Base-by-base conservation (phyloP, 2,113 vertebrate species). In the Siniperca knerii region DNA sequence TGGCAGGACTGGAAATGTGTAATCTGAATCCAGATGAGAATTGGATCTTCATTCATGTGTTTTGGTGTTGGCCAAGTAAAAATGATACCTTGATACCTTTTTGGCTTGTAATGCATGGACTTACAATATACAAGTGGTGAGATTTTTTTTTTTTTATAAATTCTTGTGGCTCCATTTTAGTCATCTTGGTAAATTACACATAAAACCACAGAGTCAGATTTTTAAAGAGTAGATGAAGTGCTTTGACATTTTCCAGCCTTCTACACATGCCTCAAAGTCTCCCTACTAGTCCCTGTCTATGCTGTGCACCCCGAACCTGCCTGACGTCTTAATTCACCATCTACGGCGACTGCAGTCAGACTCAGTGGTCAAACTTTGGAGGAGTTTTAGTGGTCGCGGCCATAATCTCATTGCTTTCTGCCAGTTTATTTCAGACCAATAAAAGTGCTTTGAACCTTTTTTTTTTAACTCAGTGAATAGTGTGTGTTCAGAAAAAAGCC, bases 101-200 rank as follows among this genome's bases (percentile, higher is more conserved):
- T 87, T 10, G 8, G 37, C 20, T 78, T 2, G 23, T 81, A 35
- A 83, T 89, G 83, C 83, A 90, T 71, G 69, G 67, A 79, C 57
- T 68, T 67, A 50, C 44, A 57, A 50, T 54, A 61, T 77, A 54
- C 13, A 79, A 68, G 15, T 75, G 40, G 29, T 65, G 29, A 84
- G 25, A 64, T 50, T 66, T 20, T 46, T 60, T 69, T 73, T 25
- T 54, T 18, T 20, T 8, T 16, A 23, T 62, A 35, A 44, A 75
- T 74, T 79, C 21, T 71, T 67, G 29, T 65, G 52, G 40, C 61
- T 87, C 46, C 23, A 55, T 77, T 18, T 57, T 71, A 25, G 71
- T 81, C 67, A 55, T 79, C 46, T 68, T 81, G 8, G 35, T 42
- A 35, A 82, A 46, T 81, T 35, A 61, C 57, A 48, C 57, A 81